Conservation (phyloP, 2,797 vertebrate species). For the Hemitrygon akajei region DNA sequence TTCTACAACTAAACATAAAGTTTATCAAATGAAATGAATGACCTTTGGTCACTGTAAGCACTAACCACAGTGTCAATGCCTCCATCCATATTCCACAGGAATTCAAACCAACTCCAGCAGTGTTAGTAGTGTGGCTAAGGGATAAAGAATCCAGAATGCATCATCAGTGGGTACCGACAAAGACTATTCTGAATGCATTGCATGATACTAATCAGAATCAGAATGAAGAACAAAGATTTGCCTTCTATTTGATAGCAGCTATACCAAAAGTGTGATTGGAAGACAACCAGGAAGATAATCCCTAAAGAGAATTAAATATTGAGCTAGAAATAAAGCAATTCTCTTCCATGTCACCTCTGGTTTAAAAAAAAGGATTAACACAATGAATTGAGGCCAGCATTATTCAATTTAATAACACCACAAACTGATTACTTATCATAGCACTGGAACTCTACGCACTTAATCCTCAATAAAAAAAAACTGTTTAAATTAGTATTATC, state of each 20-base stretch:
- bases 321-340: neutral
- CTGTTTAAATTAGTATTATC: neutral
- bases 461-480: neutral
- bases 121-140: neutral
- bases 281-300: neutral
- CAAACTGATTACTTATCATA: neutral
- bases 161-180: neutral
- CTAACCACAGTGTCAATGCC: neutral
- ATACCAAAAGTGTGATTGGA: too few relatives aligned
- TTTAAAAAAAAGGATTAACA: neutral
- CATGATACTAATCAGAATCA: constrained; percentile 59
- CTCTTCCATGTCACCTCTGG: neutral
- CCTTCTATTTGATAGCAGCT: too few relatives aligned
- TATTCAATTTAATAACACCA: too few relatives aligned
- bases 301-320: neutral
- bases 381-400: neutral
- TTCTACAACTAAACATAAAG: neutral
- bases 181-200: constrained; percentile 36
- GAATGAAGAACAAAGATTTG: constrained; percentile 43
- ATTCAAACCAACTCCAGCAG: neutral
- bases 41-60: neutral
- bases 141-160: too few relatives aligned
- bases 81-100: neutral
- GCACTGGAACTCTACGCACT: neutral
- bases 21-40: neutral